Percentiles rank a stretch among this genome's conserved stretches.
These are phyloP conservation scores for Cybosia mesomella DNA, from an alignment of 2,888 invertebrate species.

Conservation along the genomic window DNA sequence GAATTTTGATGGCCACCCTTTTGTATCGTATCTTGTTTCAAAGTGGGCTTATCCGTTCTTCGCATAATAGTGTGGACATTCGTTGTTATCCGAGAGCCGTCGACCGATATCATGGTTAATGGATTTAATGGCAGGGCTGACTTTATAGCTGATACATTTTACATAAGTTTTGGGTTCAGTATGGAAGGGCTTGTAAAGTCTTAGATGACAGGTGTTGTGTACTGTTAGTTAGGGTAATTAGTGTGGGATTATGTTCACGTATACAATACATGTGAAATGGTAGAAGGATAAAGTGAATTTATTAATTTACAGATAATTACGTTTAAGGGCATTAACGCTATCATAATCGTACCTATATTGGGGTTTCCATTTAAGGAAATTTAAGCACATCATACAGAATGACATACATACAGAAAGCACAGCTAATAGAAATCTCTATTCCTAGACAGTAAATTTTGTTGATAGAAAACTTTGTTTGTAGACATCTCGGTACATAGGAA, in stretches of 20 bases:
- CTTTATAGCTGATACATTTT: slow-evolving; percentile 55
- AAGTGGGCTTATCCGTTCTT: slow-evolving; percentile 78
- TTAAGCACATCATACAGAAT: no score
- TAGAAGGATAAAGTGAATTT: slow-evolving; percentile 3
- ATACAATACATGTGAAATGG: background rate
- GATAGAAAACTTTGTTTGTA: no score
- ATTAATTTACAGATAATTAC: background rate
- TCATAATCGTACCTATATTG: no score
- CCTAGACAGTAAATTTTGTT: no score
- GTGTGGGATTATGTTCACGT: slow-evolving; percentile 14
- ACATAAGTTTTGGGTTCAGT: slow-evolving; percentile 50
- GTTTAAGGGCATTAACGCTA: no score
- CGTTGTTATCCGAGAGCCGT: slow-evolving; percentile 58
- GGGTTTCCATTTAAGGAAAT: no score
- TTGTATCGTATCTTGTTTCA: slow-evolving; percentile 84
- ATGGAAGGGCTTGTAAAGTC: slow-evolving; percentile 13
- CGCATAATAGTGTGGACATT: slow-evolving; percentile 75
- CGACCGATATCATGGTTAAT: slow-evolving; percentile 61
- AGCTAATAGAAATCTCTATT: no score
- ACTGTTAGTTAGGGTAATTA: slow-evolving; percentile 17
- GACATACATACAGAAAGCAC: no score
- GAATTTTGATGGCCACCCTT: slow-evolving; percentile 83
- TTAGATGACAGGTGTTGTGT: slow-evolving; percentile 30
- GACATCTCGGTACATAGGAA: no score
- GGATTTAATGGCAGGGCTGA: slow-evolving; percentile 53